phyloP scores from a whole-genome alignment of 92 coral and sea anemone species.

The Montipora capitata region DNA sequence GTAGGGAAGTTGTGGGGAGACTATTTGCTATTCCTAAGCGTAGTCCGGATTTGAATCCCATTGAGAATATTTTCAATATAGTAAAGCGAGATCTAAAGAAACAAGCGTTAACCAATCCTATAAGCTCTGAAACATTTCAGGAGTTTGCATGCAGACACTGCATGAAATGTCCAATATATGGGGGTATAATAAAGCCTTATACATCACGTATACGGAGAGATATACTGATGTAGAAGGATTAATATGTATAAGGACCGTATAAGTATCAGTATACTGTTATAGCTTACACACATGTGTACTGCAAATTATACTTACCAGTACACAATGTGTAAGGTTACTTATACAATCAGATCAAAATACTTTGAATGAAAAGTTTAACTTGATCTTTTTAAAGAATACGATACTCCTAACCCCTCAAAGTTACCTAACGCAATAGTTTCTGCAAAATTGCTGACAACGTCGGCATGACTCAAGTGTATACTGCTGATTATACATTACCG shows the following conservation, averaged over 20 bases:
- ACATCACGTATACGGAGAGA: slow-evolving; percentile 7
- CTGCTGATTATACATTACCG: slow-evolving; percentile 1
- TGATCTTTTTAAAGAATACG: neutral
- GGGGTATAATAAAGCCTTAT: neutral
- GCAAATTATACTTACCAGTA: too few species aligned
- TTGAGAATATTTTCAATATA: too few species aligned
- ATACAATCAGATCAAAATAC: neutral
- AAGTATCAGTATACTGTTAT: too few species aligned
- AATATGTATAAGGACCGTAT: too few species aligned
- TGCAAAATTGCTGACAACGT: neutral
- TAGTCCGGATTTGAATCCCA: too few species aligned
- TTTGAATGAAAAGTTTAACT: neutral
- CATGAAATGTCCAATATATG: slow-evolving; percentile 16
- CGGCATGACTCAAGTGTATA: slow-evolving; percentile 12
- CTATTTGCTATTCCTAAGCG: too few species aligned
- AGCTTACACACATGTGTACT: too few species aligned
- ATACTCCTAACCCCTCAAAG: slow-evolving; percentile 8
- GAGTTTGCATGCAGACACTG: neutral
- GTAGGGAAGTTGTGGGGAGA: too few species aligned
- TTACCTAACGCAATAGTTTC: neutral
- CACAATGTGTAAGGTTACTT: slow-evolving; percentile 8
- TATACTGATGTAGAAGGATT: slow-evolving; percentile 28
- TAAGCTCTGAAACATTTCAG: too few species aligned
- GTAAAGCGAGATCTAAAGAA: too few species aligned
- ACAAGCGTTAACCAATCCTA: too few species aligned